Conservation (phyloP, 2,797 vertebrate genomes). For the Silurus lanzhouensis region DNA sequence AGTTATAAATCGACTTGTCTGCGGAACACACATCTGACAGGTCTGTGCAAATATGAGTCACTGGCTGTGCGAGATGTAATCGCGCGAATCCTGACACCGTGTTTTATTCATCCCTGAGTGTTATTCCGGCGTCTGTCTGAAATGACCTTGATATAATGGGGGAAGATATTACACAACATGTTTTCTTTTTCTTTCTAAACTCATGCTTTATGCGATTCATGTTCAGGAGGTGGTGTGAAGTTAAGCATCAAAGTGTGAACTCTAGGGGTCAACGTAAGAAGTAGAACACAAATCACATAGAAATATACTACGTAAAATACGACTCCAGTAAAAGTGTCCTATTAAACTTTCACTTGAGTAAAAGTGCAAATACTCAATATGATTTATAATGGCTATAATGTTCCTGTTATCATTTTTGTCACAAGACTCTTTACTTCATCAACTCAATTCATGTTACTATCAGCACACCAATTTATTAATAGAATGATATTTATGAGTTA, state of each 20-base stretch:
- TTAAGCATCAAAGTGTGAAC: neutral
- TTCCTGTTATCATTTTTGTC: too few species aligned
- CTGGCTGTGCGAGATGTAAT: slow-evolving; percentile 14
- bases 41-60: slow-evolving; percentile 37
- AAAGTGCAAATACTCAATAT: too few species aligned
- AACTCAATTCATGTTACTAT: too few species aligned
- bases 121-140: slow-evolving; percentile 26
- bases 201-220: neutral
- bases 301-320: too few species aligned
- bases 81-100: slow-evolving; percentile 44
- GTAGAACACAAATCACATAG: too few species aligned
- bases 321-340: too few species aligned
- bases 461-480: too few species aligned
- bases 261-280: neutral
- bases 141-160: slow-evolving; percentile 27
- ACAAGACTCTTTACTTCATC: too few species aligned
- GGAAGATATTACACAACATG: slow-evolving; percentile 28
- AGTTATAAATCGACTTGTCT: slow-evolving; percentile 45
- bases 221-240: neutral
- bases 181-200: neutral
- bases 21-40: slow-evolving; percentile 25
- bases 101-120: slow-evolving; percentile 54
- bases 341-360: too few species aligned
- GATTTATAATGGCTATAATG: too few species aligned
- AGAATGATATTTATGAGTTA: too few species aligned